Evolutionary conservation across 2,888 invertebrate species (phyloP), one percentile per base, ranked within the genome.

Genomic region (Unio delphinus): DNA sequence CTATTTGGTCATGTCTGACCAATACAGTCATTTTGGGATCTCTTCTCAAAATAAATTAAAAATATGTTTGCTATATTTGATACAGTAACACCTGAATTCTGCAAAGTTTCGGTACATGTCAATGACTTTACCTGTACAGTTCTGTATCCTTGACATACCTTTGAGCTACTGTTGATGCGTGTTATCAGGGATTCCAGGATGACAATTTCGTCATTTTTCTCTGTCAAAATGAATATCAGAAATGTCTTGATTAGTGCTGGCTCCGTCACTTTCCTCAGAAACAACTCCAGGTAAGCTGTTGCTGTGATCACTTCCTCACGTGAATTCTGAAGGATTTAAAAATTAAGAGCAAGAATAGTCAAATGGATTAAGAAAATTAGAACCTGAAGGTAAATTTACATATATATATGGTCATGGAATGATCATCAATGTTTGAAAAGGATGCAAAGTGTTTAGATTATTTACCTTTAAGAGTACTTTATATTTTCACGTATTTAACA

Each of bases 221-320:
- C 93, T 91, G 89, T 86, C 55, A 92, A 86, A 62, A 99, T 92
- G 91, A 98, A 97, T 88, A 94, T 94, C 45, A 98, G 92, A 83
- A 97, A 93, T 0, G 95, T 93, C 80, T 94, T 92, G 79, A 98
- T 91, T 67, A 99, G 91, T 0, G 95, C 95, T 0, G 95, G 94
- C 81, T 95, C 94, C 0, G 95, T 95, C 20, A 96, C 94, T 65
- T 95, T 95, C 64, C 98, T 93, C 75, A 99, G 90, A 83, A 96
- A 94, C 80, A 99, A 92, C 90, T 98, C 97, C 75, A 98, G 93
- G 91, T 98, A 98, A 2, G 96, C 95, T 87, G 95, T 97, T 17
- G 97, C 96, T 64, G 97, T 95, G 71, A 96, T 94, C 88, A 97
- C 94, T 90, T 98, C 97, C 79, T 95, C 94, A 81, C 94, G 92